A percentile compares a stretch with the other conserved stretches of the same genome.
These are phyloP conservation scores for Poicephalus meyeri DNA, from an alignment of 2,113 vertebrate species.

Conservation along the genomic window DNA sequence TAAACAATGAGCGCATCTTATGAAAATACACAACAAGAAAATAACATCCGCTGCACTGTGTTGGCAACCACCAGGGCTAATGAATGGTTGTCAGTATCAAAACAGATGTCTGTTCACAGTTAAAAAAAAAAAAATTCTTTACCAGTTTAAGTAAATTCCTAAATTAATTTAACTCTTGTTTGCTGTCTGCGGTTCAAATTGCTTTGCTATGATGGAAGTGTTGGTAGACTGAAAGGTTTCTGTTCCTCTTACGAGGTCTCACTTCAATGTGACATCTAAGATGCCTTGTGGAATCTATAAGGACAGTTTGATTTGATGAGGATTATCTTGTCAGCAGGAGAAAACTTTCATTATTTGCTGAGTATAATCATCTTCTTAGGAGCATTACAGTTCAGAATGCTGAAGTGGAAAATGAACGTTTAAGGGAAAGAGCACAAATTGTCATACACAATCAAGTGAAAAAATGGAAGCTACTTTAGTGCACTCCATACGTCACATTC, in stretches of 20 bases:
- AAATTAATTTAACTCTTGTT: conserved; percentile 40
- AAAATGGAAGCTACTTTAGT: neutral
- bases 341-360: neutral
- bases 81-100: conserved; percentile 1
- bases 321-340: neutral
- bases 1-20: conserved; percentile 52
- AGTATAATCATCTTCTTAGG: neutral
- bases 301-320: neutral
- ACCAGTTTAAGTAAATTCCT: neutral
- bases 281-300: neutral
- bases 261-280: neutral
- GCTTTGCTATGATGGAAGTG: neutral
- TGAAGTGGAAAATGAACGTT: neutral
- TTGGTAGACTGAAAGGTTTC: neutral
- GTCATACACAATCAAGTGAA: neutral
- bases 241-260: neutral
- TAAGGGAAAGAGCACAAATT: neutral
- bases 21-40: conserved; percentile 43
- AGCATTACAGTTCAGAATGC: neutral
- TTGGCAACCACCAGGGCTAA: conserved; percentile 27
- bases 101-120: conserved; percentile 47
- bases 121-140: conserved; percentile 22
- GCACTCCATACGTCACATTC: neutral
- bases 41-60: conserved; percentile 52
- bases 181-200: neutral